phyloP scores from a whole-genome alignment of 2,797 vertebrate species.

The Cetoscarus ocellatus region DNA sequence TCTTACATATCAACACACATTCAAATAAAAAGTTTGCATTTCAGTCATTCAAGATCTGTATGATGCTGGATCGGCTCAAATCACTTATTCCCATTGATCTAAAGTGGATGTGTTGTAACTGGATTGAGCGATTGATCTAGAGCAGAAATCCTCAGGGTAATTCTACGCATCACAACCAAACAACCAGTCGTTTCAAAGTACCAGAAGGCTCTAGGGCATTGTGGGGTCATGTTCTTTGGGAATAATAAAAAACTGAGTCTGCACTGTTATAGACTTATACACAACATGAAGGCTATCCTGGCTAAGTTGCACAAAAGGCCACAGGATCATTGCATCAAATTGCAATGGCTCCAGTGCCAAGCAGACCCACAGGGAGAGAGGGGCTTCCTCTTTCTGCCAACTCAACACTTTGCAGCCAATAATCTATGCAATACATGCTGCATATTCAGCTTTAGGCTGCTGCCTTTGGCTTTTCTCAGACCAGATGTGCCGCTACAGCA shows the following conservation, averaged over 20 bases:
- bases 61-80: slow-evolving; percentile 21
- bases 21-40: slow-evolving; percentile 7
- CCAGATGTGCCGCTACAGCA: slow-evolving; percentile 10
- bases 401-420: slow-evolving; percentile 66
- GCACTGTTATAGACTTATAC: slow-evolving; percentile 16
- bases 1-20: not conserved
- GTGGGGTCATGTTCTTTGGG: slow-evolving; percentile 30
- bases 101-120: slow-evolving; percentile 53
- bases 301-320: slow-evolving; percentile 64
- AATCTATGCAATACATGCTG: slow-evolving; percentile 59
- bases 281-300: slow-evolving; percentile 43
- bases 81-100: slow-evolving; percentile 65
- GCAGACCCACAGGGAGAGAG: slow-evolving; percentile 48
- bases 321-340: slow-evolving; percentile 61
- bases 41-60: slow-evolving; percentile 12
- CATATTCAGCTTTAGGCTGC: slow-evolving; percentile 42
- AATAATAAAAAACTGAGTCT: slow-evolving; percentile 17
- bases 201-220: slow-evolving; percentile 12
- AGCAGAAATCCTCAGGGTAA: slow-evolving; percentile 55
- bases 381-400: slow-evolving; percentile 64
- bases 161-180: slow-evolving; percentile 55
- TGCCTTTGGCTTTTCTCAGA: slow-evolving; percentile 32
- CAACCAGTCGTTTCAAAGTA: slow-evolving; percentile 48
- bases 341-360: slow-evolving; percentile 56
- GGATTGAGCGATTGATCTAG: slow-evolving; percentile 64